Percentiles rank a stretch among this genome's conserved stretches.
Evolutionary conservation across 2,797 vertebrate species (phyloP).

Genomic region (Pristis pectinata): DNA sequence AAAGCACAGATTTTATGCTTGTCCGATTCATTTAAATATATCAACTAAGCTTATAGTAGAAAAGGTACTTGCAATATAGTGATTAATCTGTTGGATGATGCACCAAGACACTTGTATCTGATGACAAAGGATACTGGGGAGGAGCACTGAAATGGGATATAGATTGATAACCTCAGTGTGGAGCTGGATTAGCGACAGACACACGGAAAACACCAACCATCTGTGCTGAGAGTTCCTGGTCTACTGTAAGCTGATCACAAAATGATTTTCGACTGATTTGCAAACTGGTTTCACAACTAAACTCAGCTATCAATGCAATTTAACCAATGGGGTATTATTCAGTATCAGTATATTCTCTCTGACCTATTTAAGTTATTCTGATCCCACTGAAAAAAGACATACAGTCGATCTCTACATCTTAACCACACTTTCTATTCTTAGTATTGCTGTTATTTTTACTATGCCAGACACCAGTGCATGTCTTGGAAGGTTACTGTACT

Average conservation of each 20-base stretch:
- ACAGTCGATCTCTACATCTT: background rate
- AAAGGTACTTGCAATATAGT: background rate
- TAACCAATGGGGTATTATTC: background rate
- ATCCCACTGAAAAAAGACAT: background rate
- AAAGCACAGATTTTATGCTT: background rate
- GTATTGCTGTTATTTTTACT: background rate
- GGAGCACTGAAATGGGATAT: background rate
- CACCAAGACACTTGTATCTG: background rate
- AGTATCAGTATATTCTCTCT: background rate
- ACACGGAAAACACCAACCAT: background rate
- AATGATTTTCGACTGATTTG: background rate
- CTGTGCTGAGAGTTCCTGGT: background rate
- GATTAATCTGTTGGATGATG: constrained; percentile 23
- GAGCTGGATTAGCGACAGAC: background rate
- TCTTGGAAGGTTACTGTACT: background rate
- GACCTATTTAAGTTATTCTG: background rate
- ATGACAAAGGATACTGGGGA: constrained; percentile 27
- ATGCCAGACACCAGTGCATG: too few species aligned
- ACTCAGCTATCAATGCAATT: too few species aligned
- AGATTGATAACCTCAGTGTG: background rate
- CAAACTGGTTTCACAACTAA: background rate
- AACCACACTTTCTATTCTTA: too few species aligned
- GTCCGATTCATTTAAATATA: constrained; percentile 12
- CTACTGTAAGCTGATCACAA: background rate
- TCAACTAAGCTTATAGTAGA: constrained; percentile 6